Percentiles rank a stretch among this genome's conserved stretches.
These are phyloP conservation scores for Catharus ustulatus DNA, from an alignment of 2,797 vertebrate genomes.

Conservation along the genomic window DNA sequence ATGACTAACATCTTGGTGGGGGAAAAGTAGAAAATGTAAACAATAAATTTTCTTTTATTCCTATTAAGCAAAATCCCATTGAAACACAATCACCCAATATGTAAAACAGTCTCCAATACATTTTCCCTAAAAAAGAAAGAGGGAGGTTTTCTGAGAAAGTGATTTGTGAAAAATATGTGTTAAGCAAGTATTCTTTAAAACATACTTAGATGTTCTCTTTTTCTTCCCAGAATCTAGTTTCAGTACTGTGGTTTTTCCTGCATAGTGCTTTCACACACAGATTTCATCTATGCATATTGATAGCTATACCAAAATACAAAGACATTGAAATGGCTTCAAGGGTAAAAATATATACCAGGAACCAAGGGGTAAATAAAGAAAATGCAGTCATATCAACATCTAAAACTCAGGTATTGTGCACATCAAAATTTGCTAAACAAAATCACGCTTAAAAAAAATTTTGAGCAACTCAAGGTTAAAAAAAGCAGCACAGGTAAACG, in stretches of 20 bases:
- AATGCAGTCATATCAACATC: neutral
- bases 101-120: neutral
- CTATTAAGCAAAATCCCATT: neutral
- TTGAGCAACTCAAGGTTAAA: neutral
- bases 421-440: neutral
- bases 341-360: neutral
- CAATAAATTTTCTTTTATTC: neutral
- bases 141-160: constrained; percentile 11
- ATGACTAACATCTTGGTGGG: neutral
- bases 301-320: neutral
- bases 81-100: neutral
- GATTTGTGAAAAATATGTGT: neutral
- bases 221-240: neutral
- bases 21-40: neutral
- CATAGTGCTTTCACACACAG: neutral
- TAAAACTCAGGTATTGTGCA: neutral
- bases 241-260: neutral
- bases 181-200: neutral
- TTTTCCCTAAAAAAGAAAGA: neutral
- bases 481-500: neutral
- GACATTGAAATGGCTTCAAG: neutral
- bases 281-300: neutral
- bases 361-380: neutral
- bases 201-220: neutral
- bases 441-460: neutral